Evolutionary conservation across 1,140 invertebrate species (phyloP).

Genomic region (Aphelinus atriplicis): DNA sequence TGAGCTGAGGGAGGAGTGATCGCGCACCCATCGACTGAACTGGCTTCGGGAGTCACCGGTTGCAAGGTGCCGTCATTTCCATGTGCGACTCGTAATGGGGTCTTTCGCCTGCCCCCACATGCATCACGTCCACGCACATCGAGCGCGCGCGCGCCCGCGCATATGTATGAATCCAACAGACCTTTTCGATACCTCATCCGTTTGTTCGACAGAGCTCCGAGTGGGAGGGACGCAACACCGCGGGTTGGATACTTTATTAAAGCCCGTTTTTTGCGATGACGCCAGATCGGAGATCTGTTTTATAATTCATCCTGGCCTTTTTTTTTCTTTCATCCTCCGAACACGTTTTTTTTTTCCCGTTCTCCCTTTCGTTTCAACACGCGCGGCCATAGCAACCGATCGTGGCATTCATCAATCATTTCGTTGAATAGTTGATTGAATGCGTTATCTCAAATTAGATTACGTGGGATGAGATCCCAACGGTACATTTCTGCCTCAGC

Average conservation of each 20-base stretch:
- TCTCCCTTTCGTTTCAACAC: constrained; percentile 14
- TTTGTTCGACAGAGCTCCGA: not conserved
- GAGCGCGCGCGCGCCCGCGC: not conserved
- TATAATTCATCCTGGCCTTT: constrained; percentile 31
- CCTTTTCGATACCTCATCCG: constrained; percentile 24
- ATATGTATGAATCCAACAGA: constrained; percentile 12
- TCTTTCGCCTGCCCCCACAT: not conserved
- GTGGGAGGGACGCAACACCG: too few species aligned
- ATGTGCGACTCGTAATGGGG: constrained; percentile 44
- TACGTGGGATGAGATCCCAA: constrained; percentile 31
- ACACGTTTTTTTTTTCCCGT: not conserved
- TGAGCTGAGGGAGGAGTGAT: not conserved
- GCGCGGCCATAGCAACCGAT: constrained; percentile 2
- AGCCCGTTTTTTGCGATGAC: constrained; percentile 15
- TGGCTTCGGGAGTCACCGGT: not conserved
- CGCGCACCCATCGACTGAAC: not conserved
- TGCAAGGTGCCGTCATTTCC: constrained; percentile 47
- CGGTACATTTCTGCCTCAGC: constrained; percentile 3
- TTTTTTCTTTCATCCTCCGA: constrained; percentile 8
- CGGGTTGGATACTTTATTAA: constrained; percentile 24
- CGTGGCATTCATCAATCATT: constrained; percentile 34
- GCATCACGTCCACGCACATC: not conserved
- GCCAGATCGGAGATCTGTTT: constrained; percentile 32
- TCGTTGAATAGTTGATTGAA: constrained; percentile 36
- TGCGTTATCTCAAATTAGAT: constrained; percentile 40